These are phyloP conservation scores for Drosophila santomea DNA, from an alignment of 1,140 invertebrate genomes.

Conservation along the genomic window DNA sequence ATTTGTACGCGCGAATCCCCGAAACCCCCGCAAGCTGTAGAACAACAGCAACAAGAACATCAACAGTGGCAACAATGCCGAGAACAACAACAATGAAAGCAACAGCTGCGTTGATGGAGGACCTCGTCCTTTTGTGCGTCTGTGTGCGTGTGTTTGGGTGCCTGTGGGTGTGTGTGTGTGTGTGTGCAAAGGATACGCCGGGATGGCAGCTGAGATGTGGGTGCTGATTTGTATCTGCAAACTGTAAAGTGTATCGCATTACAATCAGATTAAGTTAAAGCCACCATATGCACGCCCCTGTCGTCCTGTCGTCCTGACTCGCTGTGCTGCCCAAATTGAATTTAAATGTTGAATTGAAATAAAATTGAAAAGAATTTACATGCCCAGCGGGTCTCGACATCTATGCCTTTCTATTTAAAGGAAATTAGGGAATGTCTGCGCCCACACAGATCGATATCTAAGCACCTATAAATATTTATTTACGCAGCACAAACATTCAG, in stretches of 20 bases:
- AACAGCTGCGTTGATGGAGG: constrained; percentile 65
- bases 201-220: constrained; percentile 52
- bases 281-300: constrained; percentile 49
- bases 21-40: constrained; percentile 27
- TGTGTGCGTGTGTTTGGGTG: constrained; percentile 1
- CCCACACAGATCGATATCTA: constrained; percentile 61
- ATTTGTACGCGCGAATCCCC: constrained; percentile 76
- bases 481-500: constrained; percentile 6
- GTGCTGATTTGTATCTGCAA: constrained; percentile 80
- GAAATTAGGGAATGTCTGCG: constrained; percentile 64
- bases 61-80: neutral
- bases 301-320: neutral
- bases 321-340: constrained; percentile 62
- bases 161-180: constrained; percentile 7
- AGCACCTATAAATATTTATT: constrained; percentile 77
- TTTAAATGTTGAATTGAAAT: constrained; percentile 75
- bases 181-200: constrained; percentile 26
- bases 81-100: constrained; percentile 63
- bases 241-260: constrained; percentile 81
- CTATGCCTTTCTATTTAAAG: constrained; percentile 60
- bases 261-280: constrained; percentile 82
- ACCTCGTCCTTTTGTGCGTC: constrained; percentile 10
- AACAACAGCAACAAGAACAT: constrained; percentile 16
- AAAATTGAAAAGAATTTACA: constrained; percentile 76
- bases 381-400: constrained; percentile 22